Conservation (phyloP, 1,140 invertebrate species). For the Drosophila setifemur region DNA sequence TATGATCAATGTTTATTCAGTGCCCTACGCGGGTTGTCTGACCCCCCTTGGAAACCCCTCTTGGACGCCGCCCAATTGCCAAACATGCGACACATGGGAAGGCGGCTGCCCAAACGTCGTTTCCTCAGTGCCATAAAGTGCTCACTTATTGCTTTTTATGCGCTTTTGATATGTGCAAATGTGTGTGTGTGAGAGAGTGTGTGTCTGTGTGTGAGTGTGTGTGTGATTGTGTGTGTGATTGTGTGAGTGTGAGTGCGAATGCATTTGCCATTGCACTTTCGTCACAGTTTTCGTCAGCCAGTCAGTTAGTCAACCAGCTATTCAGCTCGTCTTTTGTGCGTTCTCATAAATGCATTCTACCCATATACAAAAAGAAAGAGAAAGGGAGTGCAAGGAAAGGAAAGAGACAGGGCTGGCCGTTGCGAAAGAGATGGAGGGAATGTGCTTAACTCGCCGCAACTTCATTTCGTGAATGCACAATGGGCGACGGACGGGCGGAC, state of each 20-base stretch:
- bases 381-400: not conserved
- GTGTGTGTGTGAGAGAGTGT: conserved; percentile 31
- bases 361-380: too few relatives aligned
- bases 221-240: conserved; percentile 21
- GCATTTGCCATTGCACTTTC: conserved; percentile 71
- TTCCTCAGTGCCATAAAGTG: conserved; percentile 69
- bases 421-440: conserved; percentile 15
- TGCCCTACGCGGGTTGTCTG: conserved; percentile 8
- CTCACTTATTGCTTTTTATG: conserved; percentile 76
- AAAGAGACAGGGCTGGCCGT: not conserved
- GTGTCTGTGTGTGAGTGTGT: too few relatives aligned
- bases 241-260: conserved; percentile 35
- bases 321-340: conserved; percentile 58
- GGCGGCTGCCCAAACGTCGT: conserved; percentile 57
- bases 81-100: conserved; percentile 52
- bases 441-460: conserved; percentile 72
- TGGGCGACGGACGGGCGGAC: conserved; percentile 50
- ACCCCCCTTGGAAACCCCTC: not conserved
- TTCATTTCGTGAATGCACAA: conserved; percentile 77
- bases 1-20: conserved; percentile 58
- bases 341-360: conserved; percentile 50
- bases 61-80: not conserved
- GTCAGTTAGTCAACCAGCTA: conserved; percentile 49
- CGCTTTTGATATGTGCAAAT: conserved; percentile 60
- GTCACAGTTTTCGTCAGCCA: conserved; percentile 58